Percentiles rank a stretch among this genome's conserved stretches.
Conservation (phyloP, 2,888 invertebrate genomes). For the Latheticus oryzae region DNA sequence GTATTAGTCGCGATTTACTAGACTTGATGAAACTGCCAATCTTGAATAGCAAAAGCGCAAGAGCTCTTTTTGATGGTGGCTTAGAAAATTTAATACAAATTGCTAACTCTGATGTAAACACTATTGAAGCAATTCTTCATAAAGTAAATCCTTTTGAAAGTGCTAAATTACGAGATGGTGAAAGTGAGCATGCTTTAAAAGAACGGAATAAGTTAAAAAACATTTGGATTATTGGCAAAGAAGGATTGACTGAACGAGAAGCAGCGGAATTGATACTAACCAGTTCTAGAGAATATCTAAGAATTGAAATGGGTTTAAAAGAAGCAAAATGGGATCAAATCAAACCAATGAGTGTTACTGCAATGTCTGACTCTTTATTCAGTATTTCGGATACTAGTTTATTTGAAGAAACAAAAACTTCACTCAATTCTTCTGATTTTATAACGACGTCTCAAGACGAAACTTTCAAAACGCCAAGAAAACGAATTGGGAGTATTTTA, state of each 20-base stretch:
- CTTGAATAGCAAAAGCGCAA: slow-evolving; percentile 85
- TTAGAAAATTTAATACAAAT: slow-evolving; percentile 82
- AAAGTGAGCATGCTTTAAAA: slow-evolving; percentile 73
- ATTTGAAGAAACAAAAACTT: too few species aligned
- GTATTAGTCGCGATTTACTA: slow-evolving; percentile 90
- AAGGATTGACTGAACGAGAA: slow-evolving; percentile 83
- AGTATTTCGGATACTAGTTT: slow-evolving; percentile 6
- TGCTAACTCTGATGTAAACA: slow-evolving; percentile 77
- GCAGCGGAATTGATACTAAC: slow-evolving; percentile 78
- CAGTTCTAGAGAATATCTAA: slow-evolving; percentile 80
- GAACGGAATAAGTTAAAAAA: slow-evolving; percentile 77
- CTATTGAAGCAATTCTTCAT: slow-evolving; percentile 81
- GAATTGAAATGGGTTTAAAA: slow-evolving; percentile 79
- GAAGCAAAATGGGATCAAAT: slow-evolving; percentile 74
- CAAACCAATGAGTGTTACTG: not conserved
- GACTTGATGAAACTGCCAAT: slow-evolving; percentile 89
- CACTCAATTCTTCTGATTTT: slow-evolving; percentile 30
- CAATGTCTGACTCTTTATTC: not conserved
- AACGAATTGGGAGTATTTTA: not conserved
- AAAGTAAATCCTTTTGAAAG: slow-evolving; percentile 89
- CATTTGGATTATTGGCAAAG: slow-evolving; percentile 83
- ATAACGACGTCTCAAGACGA: slow-evolving; percentile 34
- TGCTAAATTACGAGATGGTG: slow-evolving; percentile 78
- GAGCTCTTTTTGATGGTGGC: slow-evolving; percentile 85
- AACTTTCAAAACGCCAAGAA: slow-evolving; percentile 6